These are phyloP conservation scores for Marasmarcha lunaedactyla DNA, from an alignment of 2,888 invertebrate genomes.

Conservation along the genomic window DNA sequence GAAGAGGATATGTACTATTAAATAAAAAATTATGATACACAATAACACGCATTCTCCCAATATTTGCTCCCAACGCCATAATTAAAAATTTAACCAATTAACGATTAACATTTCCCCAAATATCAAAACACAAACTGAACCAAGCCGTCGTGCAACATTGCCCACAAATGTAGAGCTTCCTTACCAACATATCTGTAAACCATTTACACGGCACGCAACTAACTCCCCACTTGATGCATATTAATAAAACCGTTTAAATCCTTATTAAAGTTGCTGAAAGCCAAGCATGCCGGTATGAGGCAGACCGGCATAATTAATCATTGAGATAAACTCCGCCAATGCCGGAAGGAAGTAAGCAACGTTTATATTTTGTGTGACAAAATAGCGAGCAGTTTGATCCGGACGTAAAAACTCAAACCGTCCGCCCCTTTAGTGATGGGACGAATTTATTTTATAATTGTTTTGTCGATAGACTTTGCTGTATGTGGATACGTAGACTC, in stretches of 20 bases:
- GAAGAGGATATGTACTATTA: too few relatives aligned
- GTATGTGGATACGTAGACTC: neutral
- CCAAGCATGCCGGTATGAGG: neutral
- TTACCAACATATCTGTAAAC: too few relatives aligned
- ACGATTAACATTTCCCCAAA: too few relatives aligned
- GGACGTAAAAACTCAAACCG: constrained; percentile 65
- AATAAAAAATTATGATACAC: too few relatives aligned
- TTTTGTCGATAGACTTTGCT: constrained; percentile 9
- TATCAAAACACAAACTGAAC: too few relatives aligned
- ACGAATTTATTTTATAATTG: constrained; percentile 13
- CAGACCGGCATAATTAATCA: constrained; percentile 51
- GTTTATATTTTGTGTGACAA: constrained; percentile 71
- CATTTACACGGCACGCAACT: too few relatives aligned
- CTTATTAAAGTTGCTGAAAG: constrained; percentile 2
- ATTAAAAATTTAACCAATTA: too few relatives aligned
- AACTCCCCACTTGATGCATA: too few relatives aligned
- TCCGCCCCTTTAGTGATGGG: constrained; percentile 30
- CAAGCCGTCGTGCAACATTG: too few relatives aligned
- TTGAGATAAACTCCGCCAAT: constrained; percentile 61
- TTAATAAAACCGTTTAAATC: neutral
- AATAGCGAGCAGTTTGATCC: constrained; percentile 67
- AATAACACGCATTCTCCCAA: too few relatives aligned
- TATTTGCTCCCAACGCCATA: too few relatives aligned
- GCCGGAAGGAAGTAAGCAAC: constrained; percentile 65
- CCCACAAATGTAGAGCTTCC: too few relatives aligned